Evolutionary conservation across 2,113 vertebrate genomes (phyloP).

Genomic region (Actenoides lindsayi): DNA sequence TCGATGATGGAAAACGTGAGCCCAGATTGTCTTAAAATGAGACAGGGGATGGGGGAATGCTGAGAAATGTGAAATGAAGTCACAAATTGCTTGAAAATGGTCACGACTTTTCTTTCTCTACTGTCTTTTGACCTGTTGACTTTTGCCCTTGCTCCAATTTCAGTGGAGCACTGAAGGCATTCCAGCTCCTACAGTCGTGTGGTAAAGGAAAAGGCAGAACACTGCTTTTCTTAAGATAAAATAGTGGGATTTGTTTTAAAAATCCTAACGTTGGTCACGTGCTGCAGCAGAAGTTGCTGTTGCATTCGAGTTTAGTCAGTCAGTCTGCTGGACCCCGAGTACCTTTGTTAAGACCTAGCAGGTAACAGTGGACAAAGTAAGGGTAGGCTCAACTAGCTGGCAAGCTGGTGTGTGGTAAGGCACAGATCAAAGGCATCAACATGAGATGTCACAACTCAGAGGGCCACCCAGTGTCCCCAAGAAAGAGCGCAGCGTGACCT

Average conservation of each 20-base stretch:
- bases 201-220: neutral
- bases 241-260: neutral
- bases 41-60: neutral
- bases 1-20: neutral
- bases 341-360: neutral
- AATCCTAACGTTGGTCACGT: neutral
- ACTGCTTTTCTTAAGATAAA: neutral
- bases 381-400: neutral
- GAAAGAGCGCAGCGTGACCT: neutral
- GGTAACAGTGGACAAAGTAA: neutral
- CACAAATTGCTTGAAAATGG: neutral
- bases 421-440: neutral
- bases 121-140: neutral
- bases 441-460: neutral
- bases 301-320: neutral
- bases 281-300: neutral
- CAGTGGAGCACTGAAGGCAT: neutral
- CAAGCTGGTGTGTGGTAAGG: neutral
- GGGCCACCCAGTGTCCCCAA: neutral
- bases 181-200: neutral
- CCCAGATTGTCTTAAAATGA: neutral
- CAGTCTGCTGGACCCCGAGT: neutral
- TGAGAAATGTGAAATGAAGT: neutral
- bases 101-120: neutral
- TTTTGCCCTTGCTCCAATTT: neutral